Conservation (phyloP, 1,140 invertebrate genomes). For the Drosophila funebris region DNA sequence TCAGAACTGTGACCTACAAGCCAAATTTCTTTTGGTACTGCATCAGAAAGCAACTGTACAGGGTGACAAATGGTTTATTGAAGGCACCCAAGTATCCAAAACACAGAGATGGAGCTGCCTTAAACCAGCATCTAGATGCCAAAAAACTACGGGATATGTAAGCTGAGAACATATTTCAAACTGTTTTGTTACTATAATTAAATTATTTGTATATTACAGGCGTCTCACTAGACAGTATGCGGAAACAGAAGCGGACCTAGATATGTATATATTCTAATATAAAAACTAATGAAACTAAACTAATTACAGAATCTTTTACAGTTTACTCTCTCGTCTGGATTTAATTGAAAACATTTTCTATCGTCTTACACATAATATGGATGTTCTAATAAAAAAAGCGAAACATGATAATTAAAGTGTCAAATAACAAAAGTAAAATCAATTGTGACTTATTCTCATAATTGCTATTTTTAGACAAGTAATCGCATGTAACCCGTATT, state of each 20-base stretch:
- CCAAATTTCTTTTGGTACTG: slow-evolving; percentile 14
- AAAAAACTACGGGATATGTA: background rate
- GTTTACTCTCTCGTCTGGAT: slow-evolving; percentile 4
- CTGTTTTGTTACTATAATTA: too few species aligned
- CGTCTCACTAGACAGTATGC: background rate
- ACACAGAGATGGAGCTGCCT: background rate
- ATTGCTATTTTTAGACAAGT: background rate
- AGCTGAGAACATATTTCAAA: background rate
- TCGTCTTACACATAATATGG: slow-evolving; percentile 15
- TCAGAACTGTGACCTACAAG: slow-evolving; percentile 74
- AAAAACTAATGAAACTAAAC: background rate
- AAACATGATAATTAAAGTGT: background rate
- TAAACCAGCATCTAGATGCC: background rate
- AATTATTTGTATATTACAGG: background rate
- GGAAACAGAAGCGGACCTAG: slow-evolving; percentile 2
- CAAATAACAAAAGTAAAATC: background rate
- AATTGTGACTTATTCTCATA: background rate
- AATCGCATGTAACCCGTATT: background rate
- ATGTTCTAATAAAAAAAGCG: background rate
- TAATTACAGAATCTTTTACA: background rate
- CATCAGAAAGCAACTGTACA: slow-evolving; percentile 16
- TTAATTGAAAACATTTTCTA: background rate
- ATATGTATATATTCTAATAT: slow-evolving; percentile 1
- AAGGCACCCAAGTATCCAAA: background rate
- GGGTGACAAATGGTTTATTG: background rate